Evolutionary conservation across 1,140 invertebrate species (phyloP).

Genomic region (Drosophila murphyi): DNA sequence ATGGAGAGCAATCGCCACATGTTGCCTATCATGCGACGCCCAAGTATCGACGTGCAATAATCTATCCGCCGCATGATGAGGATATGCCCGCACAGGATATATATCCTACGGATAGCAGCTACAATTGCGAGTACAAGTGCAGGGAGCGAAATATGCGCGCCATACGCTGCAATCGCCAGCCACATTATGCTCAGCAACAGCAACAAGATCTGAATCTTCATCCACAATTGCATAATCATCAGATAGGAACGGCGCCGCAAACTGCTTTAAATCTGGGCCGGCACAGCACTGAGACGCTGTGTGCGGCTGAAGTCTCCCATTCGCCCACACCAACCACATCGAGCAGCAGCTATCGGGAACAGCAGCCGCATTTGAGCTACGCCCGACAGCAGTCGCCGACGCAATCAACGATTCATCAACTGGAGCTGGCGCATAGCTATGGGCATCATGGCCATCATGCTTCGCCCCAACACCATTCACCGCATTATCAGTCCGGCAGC

Average conservation of each 20-base stretch:
- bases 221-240: slow-evolving; percentile 42
- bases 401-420: slow-evolving; percentile 36
- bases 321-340: slow-evolving; percentile 49
- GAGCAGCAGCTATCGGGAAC: slow-evolving; percentile 41
- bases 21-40: slow-evolving; percentile 55
- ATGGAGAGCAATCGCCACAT: neutral
- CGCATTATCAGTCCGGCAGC: slow-evolving; percentile 52
- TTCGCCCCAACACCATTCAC: slow-evolving; percentile 48
- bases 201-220: slow-evolving; percentile 3
- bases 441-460: slow-evolving; percentile 37
- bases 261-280: slow-evolving; percentile 59
- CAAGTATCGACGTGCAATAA: slow-evolving; percentile 63
- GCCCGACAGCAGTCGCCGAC: slow-evolving; percentile 36
- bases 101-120: slow-evolving; percentile 58
- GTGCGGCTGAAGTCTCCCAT: slow-evolving; percentile 62
- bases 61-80: slow-evolving; percentile 63
- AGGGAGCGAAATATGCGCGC: slow-evolving; percentile 78
- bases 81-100: slow-evolving; percentile 44
- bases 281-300: slow-evolving; percentile 51
- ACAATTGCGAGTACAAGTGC: slow-evolving; percentile 80
- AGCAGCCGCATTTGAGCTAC: slow-evolving; percentile 38
- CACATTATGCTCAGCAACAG: slow-evolving; percentile 46
- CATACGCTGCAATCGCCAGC: slow-evolving; percentile 77
- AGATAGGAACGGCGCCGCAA: slow-evolving; percentile 44
- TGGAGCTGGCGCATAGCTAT: slow-evolving; percentile 40